Percentiles rank a stretch among this genome's conserved stretches.
These are phyloP conservation scores for Cancer borealis DNA, from an alignment of 2,888 invertebrate species.

Conservation along the genomic window DNA sequence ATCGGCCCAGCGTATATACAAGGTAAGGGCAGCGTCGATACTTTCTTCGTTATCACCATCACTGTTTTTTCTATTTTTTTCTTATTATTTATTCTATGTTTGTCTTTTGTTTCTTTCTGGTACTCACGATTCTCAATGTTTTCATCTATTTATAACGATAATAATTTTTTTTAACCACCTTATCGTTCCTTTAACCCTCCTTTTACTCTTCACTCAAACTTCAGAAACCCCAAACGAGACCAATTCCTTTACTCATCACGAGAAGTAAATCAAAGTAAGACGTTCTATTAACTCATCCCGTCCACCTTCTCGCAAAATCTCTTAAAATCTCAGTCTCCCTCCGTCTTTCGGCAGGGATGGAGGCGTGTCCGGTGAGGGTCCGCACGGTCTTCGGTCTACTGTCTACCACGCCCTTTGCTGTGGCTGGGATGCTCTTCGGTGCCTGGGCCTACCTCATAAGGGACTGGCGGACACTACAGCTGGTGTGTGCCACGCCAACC, in stretches of 20 bases:
- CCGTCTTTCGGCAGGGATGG: slow-evolving; percentile 54
- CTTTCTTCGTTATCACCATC: not conserved
- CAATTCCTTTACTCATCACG: too few relatives aligned
- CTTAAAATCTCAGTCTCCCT: not conserved
- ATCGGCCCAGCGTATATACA: slow-evolving; percentile 69
- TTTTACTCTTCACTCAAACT: too few relatives aligned
- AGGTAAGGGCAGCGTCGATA: slow-evolving; percentile 7
- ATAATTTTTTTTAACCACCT: not conserved
- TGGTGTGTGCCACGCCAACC: slow-evolving; percentile 60
- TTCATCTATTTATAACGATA: not conserved
- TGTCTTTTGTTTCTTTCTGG: not conserved
- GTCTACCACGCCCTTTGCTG: slow-evolving; percentile 66
- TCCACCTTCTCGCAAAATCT: not conserved
- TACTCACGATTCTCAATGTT: not conserved
- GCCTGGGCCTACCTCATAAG: slow-evolving; percentile 70
- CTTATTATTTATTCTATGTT: not conserved
- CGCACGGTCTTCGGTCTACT: slow-evolving; percentile 65
- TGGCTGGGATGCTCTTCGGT: slow-evolving; percentile 66
- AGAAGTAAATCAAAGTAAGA: too few relatives aligned
- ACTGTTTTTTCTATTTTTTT: not conserved
- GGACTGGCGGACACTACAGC: slow-evolving; percentile 69
- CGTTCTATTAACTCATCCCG: not conserved
- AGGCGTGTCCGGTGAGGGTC: slow-evolving; percentile 58
- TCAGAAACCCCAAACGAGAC: not conserved
- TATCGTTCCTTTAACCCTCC: too few relatives aligned